Conservation (phyloP, 2,888 invertebrate species). For the Carabus problematicus region DNA sequence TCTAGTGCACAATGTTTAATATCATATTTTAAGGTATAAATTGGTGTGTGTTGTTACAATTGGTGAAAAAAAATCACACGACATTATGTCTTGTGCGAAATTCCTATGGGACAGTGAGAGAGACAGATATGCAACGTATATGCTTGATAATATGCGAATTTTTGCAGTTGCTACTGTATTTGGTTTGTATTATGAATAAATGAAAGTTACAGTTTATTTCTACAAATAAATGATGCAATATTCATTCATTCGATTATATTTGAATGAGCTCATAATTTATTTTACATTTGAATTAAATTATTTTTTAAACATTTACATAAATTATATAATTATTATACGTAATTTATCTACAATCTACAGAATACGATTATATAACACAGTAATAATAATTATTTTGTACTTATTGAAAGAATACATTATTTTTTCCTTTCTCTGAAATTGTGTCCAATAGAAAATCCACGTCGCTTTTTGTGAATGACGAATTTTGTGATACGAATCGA, state of each 20-base stretch:
- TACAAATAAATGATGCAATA: slow-evolving; percentile 63
- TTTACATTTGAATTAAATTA: too few relatives aligned
- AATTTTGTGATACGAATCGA: slow-evolving; percentile 69
- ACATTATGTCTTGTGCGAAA: slow-evolving; percentile 66
- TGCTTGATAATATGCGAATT: slow-evolving; percentile 69
- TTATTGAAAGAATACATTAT: neutral
- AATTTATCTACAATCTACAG: too few relatives aligned
- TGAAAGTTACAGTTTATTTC: slow-evolving; percentile 64
- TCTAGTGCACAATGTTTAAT: slow-evolving; percentile 7
- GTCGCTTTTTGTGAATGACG: slow-evolving; percentile 64
- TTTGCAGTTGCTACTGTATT: slow-evolving; percentile 71
- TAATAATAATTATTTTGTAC: slow-evolving; percentile 15
- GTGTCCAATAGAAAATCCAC: slow-evolving; percentile 69
- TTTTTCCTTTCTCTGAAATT: slow-evolving; percentile 64
- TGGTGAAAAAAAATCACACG: slow-evolving; percentile 72
- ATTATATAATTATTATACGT: too few relatives aligned
- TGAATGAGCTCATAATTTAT: neutral
- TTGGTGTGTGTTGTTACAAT: slow-evolving; percentile 70
- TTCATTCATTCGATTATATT: slow-evolving; percentile 54
- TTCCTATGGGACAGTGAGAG: slow-evolving; percentile 74
- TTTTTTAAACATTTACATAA: too few relatives aligned
- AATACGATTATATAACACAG: neutral
- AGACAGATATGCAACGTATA: slow-evolving; percentile 68
- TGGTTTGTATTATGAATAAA: slow-evolving; percentile 73
- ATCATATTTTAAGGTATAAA: slow-evolving; percentile 65